A percentile compares a stretch with the other conserved stretches of the same genome.
phyloP scores from a whole-genome alignment of 2,113 vertebrate species.

The Symphodus melops region DNA sequence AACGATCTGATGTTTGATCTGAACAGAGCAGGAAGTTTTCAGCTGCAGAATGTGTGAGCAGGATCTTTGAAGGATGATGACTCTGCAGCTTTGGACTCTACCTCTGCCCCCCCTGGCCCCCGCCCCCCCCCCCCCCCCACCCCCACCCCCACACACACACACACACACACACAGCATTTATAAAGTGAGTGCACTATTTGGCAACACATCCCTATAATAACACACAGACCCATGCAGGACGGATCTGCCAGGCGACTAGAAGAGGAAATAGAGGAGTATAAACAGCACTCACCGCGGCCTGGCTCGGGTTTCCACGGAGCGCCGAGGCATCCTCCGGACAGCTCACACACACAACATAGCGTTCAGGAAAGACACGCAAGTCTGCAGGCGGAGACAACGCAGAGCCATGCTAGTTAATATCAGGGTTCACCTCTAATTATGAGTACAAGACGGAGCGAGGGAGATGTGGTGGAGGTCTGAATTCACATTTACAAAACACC shows the following conservation, averaged over 20 bases:
- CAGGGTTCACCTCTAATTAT: constrained; percentile 64
- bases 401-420: constrained; percentile 68
- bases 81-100: constrained; percentile 25
- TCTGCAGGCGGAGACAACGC: constrained; percentile 81
- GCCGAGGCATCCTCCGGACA: constrained; percentile 80
- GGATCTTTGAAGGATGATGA: constrained; percentile 21
- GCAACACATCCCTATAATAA: constrained; percentile 72
- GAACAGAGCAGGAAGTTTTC: constrained; percentile 12
- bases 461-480: constrained; percentile 65
- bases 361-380: constrained; percentile 91
- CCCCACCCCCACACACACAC: neutral
- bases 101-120: constrained; percentile 7
- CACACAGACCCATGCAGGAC: constrained; percentile 59
- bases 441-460: constrained; percentile 55
- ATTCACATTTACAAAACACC: constrained; percentile 58
- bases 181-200: constrained; percentile 71
- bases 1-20: constrained; percentile 22
- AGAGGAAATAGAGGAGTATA: constrained; percentile 80
- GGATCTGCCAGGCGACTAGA: constrained; percentile 76
- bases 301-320: constrained; percentile 75
- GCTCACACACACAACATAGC: constrained; percentile 90
- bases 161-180: constrained; percentile 54
- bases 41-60: constrained; percentile 23
- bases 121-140: constrained; percentile 3
- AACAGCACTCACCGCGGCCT: constrained; percentile 85